Base-by-base conservation (phyloP, 2,113 vertebrate species). In the Progne subis region DNA sequence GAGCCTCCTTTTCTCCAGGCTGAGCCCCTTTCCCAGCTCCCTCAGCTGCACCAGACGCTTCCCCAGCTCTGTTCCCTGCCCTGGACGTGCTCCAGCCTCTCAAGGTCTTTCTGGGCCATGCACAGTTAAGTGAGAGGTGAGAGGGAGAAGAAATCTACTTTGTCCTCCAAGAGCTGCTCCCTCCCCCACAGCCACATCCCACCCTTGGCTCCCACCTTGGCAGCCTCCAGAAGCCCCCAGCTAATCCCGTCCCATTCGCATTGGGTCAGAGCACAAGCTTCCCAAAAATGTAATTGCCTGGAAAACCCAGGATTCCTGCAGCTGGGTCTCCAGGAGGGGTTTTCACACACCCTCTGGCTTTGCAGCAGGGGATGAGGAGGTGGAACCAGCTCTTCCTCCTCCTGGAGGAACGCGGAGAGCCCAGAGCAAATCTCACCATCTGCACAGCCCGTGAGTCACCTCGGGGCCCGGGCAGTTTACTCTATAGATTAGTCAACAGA, bases 381-480 rank as follows among this genome's bases (percentile, higher is more conserved):
- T 46, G 20, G 56, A 90, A 82, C 64, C 23, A 31, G 56, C 88
- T 95, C 94, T 78, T 92, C 94, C 86, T 91, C 84, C 67, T 90
- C 88, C 72, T 78, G 74, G 55, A 82, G 90, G 56, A 87, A 94
- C 55, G 64, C 63, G 16, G 68, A 46, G 87, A 96, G 69, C 90
- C 90, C 1, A 18, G 74, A 80, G 68, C 59, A 70, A 50, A 81
- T 74, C 53, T 96, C 94, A 74, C 92, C 97, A 97, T 98, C 97
- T 98, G 97, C 92, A 83, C 55, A 92, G 93, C 67, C 82, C n/a
- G 4, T 97, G 97, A 97, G 92, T 97, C 95, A 95, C 89, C 94
- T 65, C 70, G 5, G 80, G 90, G 94, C 93, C 91, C 26, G 5
- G 86, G 87, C 82, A 95, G 83, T 92, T 90, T 92, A 81, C 56